phyloP scores from a whole-genome alignment of 2,888 invertebrate species.

The Epirrita christyi region DNA sequence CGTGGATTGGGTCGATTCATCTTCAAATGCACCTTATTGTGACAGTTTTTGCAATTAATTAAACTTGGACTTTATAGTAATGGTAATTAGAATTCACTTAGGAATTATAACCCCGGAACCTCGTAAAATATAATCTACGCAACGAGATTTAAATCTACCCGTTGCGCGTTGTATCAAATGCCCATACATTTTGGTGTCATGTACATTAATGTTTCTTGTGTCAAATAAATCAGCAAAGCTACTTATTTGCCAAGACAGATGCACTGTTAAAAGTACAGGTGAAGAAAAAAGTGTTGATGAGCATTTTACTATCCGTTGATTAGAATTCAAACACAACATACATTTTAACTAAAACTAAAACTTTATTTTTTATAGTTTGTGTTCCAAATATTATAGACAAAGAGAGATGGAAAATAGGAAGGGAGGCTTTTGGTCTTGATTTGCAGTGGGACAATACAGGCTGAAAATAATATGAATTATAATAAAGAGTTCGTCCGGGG shows the following conservation, averaged over 20 bases:
- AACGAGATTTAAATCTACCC: constrained; percentile 24
- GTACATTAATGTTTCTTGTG: constrained; percentile 37
- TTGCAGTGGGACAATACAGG: too few relatives aligned
- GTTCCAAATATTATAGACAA: too few relatives aligned
- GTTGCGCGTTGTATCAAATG: constrained; percentile 5
- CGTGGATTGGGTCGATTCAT: constrained; percentile 49
- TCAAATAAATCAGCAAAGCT: constrained; percentile 61
- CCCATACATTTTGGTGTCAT: constrained; percentile 24
- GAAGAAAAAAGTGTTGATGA: constrained; percentile 15
- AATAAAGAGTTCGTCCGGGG: too few relatives aligned
- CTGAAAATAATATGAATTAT: neutral
- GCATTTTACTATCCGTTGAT: neutral
- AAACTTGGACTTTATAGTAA: constrained; percentile 19
- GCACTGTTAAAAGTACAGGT: constrained; percentile 41
- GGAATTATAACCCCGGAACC: constrained; percentile 36
- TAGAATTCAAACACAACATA: too few relatives aligned
- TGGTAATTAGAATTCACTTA: constrained; percentile 33
- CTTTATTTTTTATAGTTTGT: too few relatives aligned
- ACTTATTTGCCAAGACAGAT: constrained; percentile 75
- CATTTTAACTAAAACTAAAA: too few relatives aligned
- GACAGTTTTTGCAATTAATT: constrained; percentile 46
- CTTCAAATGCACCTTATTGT: constrained; percentile 42
- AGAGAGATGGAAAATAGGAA: neutral
- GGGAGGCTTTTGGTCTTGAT: too few relatives aligned
- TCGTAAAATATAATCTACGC: constrained; percentile 18